phyloP scores from a whole-genome alignment of 2,113 vertebrate species.

The Clupea harengus region DNA sequence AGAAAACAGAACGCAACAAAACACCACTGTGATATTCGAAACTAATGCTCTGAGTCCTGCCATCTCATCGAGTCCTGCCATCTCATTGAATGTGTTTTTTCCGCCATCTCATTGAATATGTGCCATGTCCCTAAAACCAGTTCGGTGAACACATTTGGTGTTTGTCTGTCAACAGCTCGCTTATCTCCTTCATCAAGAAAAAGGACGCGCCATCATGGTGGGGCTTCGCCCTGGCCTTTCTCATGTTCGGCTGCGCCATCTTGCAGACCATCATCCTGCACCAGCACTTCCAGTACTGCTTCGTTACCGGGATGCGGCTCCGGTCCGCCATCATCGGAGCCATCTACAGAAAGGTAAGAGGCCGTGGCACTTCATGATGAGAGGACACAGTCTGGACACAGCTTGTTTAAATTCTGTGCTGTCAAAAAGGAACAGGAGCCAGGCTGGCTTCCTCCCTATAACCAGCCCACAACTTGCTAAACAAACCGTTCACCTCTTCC shows the following conservation, averaged over 20 bases:
- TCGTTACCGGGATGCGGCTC: slow-evolving; percentile 84
- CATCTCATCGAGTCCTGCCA: background rate
- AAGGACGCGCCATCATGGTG: slow-evolving; percentile 80
- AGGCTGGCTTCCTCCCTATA: background rate
- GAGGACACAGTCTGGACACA: background rate
- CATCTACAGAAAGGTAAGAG: slow-evolving; percentile 90
- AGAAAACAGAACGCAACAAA: no score
- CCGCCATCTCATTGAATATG: background rate
- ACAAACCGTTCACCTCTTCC: no score
- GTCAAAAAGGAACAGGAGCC: background rate
- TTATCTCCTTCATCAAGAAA: slow-evolving; percentile 85
- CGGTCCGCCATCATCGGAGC: slow-evolving; percentile 83
- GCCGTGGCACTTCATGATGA: background rate
- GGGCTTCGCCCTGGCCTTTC: slow-evolving; percentile 85
- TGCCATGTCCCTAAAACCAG: background rate
- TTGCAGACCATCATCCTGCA: slow-evolving; percentile 86
- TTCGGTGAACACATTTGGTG: background rate
- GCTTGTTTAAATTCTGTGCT: background rate
- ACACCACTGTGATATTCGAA: no score
- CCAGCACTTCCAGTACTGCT: slow-evolving; percentile 85
- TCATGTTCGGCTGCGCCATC: slow-evolving; percentile 86
- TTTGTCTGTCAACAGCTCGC: slow-evolving; percentile 40
- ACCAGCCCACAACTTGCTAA: background rate
- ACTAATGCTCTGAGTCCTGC: no score
- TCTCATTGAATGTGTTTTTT: no score